These are phyloP conservation scores for Steatocranus sp. DNA, from an alignment of 2,797 vertebrate species.

Conservation along the genomic window DNA sequence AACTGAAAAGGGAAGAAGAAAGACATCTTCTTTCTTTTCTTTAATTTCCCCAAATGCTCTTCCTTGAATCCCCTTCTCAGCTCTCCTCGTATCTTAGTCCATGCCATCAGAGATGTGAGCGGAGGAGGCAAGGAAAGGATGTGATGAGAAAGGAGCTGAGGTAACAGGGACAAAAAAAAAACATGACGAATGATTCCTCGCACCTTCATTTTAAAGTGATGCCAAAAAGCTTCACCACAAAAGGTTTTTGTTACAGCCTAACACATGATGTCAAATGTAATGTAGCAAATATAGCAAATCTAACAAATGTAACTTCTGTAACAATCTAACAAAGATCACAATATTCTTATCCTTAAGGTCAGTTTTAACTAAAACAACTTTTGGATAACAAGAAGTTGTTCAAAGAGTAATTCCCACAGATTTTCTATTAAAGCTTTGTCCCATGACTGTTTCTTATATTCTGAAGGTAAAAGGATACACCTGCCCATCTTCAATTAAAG, in stretches of 20 bases:
- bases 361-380: neutral
- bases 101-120: neutral
- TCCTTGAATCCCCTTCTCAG: neutral
- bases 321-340: neutral
- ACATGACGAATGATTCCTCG: fast-evolving
- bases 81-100: neutral
- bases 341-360: neutral
- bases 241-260: neutral
- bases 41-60: neutral
- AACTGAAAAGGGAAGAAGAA: neutral
- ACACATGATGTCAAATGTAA: neutral
- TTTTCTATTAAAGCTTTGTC: neutral
- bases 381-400: neutral
- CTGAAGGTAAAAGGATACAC: fast-evolving
- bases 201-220: fast-evolving
- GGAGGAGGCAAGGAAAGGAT: neutral
- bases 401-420: neutral
- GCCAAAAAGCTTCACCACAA: neutral
- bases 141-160: neutral
- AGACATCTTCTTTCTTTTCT: neutral
- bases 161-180: neutral
- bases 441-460: neutral
- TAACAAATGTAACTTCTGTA: neutral
- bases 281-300: neutral
- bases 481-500: too few species aligned